Percentiles rank a stretch among this genome's conserved stretches.
Evolutionary conservation across 1,140 invertebrate species (phyloP).

Genomic region (Vollenhovia emeryi): DNA sequence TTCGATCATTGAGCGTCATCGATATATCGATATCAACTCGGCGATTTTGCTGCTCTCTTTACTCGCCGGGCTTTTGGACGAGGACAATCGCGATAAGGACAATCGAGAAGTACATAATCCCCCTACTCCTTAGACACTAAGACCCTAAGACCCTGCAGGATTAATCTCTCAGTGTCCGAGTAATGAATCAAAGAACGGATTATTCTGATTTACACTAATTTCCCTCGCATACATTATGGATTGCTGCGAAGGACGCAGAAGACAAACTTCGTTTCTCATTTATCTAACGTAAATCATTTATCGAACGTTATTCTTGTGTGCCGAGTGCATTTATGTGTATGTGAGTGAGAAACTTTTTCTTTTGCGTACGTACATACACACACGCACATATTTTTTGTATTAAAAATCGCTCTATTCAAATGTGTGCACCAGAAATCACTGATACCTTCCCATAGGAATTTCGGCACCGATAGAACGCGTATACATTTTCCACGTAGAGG

Average conservation of each 20-base stretch:
- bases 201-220: background rate
- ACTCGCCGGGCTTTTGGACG: background rate
- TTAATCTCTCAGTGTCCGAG: background rate
- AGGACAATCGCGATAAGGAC: constrained; percentile 5
- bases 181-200: background rate
- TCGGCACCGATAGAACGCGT: too few species aligned
- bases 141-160: background rate
- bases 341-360: too few species aligned
- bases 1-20: constrained; percentile 5
- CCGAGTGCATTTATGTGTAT: background rate
- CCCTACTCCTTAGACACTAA: background rate
- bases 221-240: background rate
- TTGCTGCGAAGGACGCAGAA: background rate
- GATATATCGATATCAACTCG: constrained; percentile 4
- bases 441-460: too few species aligned
- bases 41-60: constrained; percentile 16
- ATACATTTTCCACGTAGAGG: too few species aligned
- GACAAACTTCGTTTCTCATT: background rate
- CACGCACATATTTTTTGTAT: background rate
- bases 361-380: background rate
- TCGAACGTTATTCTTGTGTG: background rate
- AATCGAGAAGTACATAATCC: constrained; percentile 6
- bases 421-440: too few species aligned
- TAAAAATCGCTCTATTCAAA: background rate
- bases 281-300: background rate